Evolutionary conservation across 2,113 vertebrate genomes (phyloP), one percentile per base, ranked within the genome.

Genomic region (Danionella cerebrum): DNA sequence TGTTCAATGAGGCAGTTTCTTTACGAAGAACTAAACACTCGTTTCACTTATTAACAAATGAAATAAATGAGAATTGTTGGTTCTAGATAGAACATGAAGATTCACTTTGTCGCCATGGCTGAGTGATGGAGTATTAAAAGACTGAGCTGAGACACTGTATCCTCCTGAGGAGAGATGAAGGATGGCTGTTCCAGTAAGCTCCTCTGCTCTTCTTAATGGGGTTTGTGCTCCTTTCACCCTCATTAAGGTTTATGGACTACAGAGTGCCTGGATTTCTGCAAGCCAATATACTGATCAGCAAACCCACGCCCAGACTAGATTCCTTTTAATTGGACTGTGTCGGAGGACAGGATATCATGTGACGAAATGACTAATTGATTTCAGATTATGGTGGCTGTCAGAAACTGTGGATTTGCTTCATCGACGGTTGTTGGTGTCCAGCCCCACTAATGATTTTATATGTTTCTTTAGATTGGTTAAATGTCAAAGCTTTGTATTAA

Each of bases 331-430:
- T 51, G 24, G 25, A 33, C 27, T 10, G 13, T 63, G 62, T 27
- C 45, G 41, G 55, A 70, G 54, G 41, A 63, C 67, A 52, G 21
- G n/a, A 27, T 19, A 52, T 65, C 45, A 31, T 54, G 39, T 31
- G 21, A 55, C 6, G 18, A 54, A 72, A 48, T 36, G 27, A 55
- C 68, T 63, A 67, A 70, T 73, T 41, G 59, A 54, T 65, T 71
- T 48, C n/a, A 51, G 53, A 64, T 72, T 45, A 64, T 51, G 16
- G 54, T 53, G 21, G 25, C 31, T 51, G 44, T 24, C 24, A 16
- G 53, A 57, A 21, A 39, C 6, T 2, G 7, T 5, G 12, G 3
- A 5, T 12, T n/a, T 57, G 31, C 18, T 57, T 53, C 19, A 33
- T 33, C 7, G 8, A n/a, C n/a, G n/a, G n/a, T n/a, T n/a, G n/a